Evolutionary conservation across 2,797 vertebrate genomes (phyloP).

Genomic region (Cryptoprocta ferox): DNA sequence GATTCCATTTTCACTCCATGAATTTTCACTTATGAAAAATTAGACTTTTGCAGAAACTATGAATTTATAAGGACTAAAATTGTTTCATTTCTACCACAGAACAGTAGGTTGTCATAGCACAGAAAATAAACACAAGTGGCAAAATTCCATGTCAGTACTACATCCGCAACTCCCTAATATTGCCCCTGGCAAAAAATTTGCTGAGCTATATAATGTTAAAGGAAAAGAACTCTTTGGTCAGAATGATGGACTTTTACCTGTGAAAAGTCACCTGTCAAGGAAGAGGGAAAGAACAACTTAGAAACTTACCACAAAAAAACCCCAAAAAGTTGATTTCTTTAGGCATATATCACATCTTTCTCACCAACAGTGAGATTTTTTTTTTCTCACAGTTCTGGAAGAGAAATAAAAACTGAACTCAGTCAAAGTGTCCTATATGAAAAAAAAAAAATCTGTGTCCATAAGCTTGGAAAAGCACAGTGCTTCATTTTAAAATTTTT

Average conservation of each 20-base stretch:
- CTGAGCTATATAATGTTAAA: conserved; percentile 9
- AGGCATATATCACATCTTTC: conserved; percentile 67
- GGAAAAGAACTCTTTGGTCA: background rate
- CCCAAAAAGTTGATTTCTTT: conserved; percentile 58
- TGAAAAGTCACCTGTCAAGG: conserved; percentile 49
- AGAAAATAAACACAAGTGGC: conserved; percentile 77
- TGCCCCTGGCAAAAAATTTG: conserved; percentile 43
- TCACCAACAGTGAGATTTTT: conserved; percentile 59
- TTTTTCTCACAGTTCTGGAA: conserved; percentile 66
- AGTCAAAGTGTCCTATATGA: conserved; percentile 57
- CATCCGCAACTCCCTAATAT: conserved; percentile 52
- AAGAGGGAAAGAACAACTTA: conserved; percentile 42
- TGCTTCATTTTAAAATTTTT: conserved; percentile 74
- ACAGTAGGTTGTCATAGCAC: conserved; percentile 69
- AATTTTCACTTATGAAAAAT: conserved; percentile 80
- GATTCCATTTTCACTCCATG: conserved; percentile 79
- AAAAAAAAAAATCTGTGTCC: conserved; percentile 63
- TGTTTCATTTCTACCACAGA: conserved; percentile 71
- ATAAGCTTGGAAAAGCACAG: conserved; percentile 75
- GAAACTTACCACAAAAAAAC: conserved; percentile 18
- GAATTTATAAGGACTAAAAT: conserved; percentile 76
- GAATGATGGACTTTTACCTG: conserved; percentile 57
- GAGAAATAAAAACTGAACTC: conserved; percentile 67
- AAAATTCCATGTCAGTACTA: conserved; percentile 65
- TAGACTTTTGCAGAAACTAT: conserved; percentile 72